phyloP scores from a whole-genome alignment of 2,888 invertebrate genomes.

The Hypercompe scribonia region DNA sequence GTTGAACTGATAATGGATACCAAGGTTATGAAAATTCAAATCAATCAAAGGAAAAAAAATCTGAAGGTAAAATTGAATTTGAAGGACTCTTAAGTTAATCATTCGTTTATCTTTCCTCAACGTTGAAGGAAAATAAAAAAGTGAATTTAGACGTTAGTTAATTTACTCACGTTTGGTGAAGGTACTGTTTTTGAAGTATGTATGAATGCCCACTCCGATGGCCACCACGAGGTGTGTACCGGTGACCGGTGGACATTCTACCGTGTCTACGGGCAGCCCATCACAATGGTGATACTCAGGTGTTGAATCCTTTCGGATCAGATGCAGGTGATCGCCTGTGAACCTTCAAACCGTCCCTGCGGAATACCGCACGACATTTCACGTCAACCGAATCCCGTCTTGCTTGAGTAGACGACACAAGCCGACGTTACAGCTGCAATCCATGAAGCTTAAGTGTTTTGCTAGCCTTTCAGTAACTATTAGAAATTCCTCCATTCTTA shows the following conservation, averaged over 20 bases:
- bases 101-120: background rate
- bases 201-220: too few relatives aligned
- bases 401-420: too few relatives aligned
- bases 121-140: conserved; percentile 24
- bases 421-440: background rate
- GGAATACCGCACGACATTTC: too few relatives aligned
- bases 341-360: too few relatives aligned
- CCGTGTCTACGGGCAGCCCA: too few relatives aligned
- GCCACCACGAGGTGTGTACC: too few relatives aligned
- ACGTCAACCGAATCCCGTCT: too few relatives aligned
- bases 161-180: conserved; percentile 20
- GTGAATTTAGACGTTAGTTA: conserved; percentile 30
- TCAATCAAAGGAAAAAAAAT: background rate
- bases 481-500: background rate
- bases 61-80: background rate
- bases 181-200: background rate
- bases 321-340: too few relatives aligned
- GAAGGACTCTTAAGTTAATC: background rate
- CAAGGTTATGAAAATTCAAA: background rate
- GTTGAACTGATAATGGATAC: too few relatives aligned
- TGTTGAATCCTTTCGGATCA: too few relatives aligned
- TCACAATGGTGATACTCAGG: too few relatives aligned
- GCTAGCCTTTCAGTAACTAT: background rate
- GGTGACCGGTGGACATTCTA: too few relatives aligned
- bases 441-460: background rate